Conservation (phyloP, 1,140 invertebrate species). For the Leptopilina clavipes region DNA sequence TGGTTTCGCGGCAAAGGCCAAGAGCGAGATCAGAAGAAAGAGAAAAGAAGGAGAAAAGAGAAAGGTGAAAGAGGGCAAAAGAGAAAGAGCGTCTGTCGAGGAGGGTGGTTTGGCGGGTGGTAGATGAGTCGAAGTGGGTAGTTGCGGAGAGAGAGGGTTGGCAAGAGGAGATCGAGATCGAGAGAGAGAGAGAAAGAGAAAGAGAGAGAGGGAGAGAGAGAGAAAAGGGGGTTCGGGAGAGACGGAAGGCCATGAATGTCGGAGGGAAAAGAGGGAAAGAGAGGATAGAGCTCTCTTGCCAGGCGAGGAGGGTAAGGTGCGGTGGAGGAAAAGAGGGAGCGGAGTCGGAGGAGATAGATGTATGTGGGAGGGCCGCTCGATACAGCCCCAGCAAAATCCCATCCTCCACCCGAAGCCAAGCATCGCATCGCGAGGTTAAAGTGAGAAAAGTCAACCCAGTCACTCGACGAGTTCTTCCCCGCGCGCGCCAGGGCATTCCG, state of each 20-base stretch:
- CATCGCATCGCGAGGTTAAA: conserved; percentile 75
- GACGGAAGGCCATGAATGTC: conserved; percentile 70
- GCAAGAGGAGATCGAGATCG: conserved; percentile 53
- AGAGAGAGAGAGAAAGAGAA: conserved; percentile 59
- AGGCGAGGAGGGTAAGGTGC: conserved; percentile 58
- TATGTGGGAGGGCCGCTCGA: conserved; percentile 76
- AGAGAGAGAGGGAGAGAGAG: conserved; percentile 64
- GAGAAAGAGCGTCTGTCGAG: conserved; percentile 45
- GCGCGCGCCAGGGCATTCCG: conserved; percentile 60
- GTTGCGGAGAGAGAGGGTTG: conserved; percentile 40
- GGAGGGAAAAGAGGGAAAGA: conserved; percentile 72
- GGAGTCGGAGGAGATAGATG: conserved; percentile 74
- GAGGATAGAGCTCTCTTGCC: conserved; percentile 53
- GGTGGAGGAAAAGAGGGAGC: conserved; percentile 63
- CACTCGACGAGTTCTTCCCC: conserved; percentile 67
- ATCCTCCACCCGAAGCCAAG: conserved; percentile 71
- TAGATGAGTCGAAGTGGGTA: conserved; percentile 45
- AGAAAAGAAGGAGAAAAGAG: conserved; percentile 31
- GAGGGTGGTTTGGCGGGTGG: conserved; percentile 45
- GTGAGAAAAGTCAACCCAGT: conserved; percentile 75
- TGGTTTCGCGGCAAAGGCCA: conserved; percentile 56
- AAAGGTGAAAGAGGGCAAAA: conserved; percentile 43
- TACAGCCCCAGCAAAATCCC: conserved; percentile 74
- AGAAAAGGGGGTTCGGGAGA: conserved; percentile 56
- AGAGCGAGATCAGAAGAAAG: conserved; percentile 46